Conservation (phyloP, 2,797 vertebrate genomes). For the Okamejei kenojei region DNA sequence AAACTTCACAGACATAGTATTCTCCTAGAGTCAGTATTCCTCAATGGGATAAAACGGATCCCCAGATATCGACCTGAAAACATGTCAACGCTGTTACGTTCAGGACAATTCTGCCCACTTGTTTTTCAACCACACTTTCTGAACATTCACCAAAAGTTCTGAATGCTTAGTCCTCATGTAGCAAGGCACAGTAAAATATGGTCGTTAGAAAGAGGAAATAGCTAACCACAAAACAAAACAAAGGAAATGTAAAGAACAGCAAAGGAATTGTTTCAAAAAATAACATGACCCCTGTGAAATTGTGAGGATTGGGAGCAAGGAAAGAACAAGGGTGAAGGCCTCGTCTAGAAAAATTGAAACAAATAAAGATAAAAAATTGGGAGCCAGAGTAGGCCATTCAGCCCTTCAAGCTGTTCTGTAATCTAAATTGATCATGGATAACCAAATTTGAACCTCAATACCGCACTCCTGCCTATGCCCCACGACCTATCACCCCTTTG, state of each 20-base stretch:
- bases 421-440: too few species aligned
- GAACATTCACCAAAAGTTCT: not conserved
- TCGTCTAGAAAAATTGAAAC: too few species aligned
- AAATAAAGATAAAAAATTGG: too few species aligned
- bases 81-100: not conserved
- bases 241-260: not conserved
- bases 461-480: too few species aligned
- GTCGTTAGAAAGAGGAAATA: not conserved
- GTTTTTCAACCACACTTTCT: slow-evolving; percentile 11
- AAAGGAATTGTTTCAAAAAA: not conserved
- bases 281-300: not conserved
- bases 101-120: not conserved
- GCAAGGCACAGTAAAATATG: not conserved
- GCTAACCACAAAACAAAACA: not conserved
- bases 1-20: not conserved
- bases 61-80: not conserved
- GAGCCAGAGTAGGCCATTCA: too few species aligned
- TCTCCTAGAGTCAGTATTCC: not conserved
- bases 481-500: too few species aligned
- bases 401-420: too few species aligned
- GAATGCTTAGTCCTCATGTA: not conserved
- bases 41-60: not conserved
- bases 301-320: not conserved
- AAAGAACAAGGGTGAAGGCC: not conserved
- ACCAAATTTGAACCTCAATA: too few species aligned